phyloP scores from a whole-genome alignment of 2,888 invertebrate species.

The Dendrolimus houi region DNA sequence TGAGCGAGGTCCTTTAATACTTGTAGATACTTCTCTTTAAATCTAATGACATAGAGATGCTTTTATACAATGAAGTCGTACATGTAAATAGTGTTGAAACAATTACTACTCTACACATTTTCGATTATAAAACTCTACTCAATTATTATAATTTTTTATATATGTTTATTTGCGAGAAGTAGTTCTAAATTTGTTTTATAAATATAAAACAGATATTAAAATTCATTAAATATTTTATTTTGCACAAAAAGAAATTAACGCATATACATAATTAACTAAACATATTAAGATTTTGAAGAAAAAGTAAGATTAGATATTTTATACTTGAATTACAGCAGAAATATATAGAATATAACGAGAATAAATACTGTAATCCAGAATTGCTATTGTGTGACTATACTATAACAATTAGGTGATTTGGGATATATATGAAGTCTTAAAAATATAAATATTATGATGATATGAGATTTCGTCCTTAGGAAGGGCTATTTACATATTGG shows the following conservation, averaged over 20 bases:
- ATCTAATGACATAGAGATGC: background rate
- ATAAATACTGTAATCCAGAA: background rate
- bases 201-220: no score
- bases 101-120: conserved; percentile 2
- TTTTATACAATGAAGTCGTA: background rate
- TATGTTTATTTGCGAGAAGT: conserved; percentile 17
- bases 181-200: background rate
- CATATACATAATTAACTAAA: no score
- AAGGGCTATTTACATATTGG: conserved; percentile 50
- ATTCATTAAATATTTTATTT: no score
- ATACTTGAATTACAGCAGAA: background rate
- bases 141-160: conserved; percentile 21
- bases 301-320: no score
- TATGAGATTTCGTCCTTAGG: conserved; percentile 43
- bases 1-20: background rate
- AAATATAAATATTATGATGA: conserved; percentile 44
- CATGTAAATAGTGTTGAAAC: background rate
- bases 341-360: background rate
- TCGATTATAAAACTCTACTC: conserved; percentile 35
- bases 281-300: no score
- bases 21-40: background rate
- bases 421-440: conserved; percentile 15
- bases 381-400: background rate
- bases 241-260: no score
- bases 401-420: background rate